These are phyloP conservation scores for Typhlichthys subterraneus DNA, from an alignment of 2,797 vertebrate genomes.

Conservation along the genomic window DNA sequence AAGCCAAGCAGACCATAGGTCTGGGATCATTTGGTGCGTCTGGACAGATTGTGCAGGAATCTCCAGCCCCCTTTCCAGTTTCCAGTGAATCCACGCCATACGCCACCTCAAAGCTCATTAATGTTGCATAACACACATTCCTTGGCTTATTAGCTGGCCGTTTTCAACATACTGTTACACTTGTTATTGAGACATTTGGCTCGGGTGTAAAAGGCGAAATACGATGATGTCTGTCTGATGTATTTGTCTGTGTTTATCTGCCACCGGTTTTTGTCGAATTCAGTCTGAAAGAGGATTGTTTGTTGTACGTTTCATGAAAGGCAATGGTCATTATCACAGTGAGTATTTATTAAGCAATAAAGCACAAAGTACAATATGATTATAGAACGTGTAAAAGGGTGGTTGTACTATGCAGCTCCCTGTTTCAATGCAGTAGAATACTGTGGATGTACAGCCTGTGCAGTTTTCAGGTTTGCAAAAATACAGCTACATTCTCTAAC, in stretches of 20 bases:
- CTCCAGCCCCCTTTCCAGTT: constrained; percentile 18
- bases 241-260: constrained; percentile 2
- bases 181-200: background rate
- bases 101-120: constrained; percentile 28
- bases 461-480: no score
- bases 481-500: no score
- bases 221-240: background rate
- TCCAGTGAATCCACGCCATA: constrained; percentile 49
- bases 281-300: no score
- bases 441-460: constrained; percentile 8
- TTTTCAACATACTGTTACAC: constrained; percentile 8
- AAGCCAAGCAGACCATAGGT: background rate
- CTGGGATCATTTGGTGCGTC: constrained; percentile 8
- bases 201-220: constrained; percentile 10
- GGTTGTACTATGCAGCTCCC: background rate
- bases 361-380: no score
- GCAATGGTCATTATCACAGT: no score
- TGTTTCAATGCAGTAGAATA: constrained; percentile 1
- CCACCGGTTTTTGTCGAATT: background rate
- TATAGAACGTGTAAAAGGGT: no score
- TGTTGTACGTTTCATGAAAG: no score
- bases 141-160: constrained; percentile 17
- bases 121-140: constrained; percentile 28
- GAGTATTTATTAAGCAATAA: no score
- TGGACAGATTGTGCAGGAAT: constrained; percentile 15